These are phyloP conservation scores for Albula glossodonta DNA, from an alignment of 2,113 vertebrate genomes.

Conservation along the genomic window DNA sequence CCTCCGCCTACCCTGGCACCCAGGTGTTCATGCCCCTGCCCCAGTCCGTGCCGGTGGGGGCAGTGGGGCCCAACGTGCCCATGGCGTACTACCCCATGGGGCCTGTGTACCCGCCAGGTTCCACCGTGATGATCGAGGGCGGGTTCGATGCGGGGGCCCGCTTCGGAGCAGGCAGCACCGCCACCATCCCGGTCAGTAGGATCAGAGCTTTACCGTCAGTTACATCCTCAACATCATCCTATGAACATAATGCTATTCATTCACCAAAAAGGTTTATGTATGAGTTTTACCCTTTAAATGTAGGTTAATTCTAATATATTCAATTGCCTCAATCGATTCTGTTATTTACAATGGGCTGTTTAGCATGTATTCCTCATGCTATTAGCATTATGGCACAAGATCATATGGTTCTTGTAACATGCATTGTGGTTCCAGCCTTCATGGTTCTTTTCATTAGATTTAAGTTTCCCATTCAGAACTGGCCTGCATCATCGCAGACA, in stretches of 20 bases:
- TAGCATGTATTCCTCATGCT: too few species aligned
- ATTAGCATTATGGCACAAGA: not conserved
- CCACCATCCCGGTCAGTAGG: conserved; percentile 87
- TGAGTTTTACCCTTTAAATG: too few species aligned
- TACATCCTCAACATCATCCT: not conserved
- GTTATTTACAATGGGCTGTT: too few species aligned
- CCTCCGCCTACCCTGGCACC: conserved; percentile 81
- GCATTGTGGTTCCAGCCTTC: not conserved
- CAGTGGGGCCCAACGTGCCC: conserved; percentile 83
- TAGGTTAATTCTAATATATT: too few species aligned
- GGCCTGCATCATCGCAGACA: not conserved
- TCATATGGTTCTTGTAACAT: not conserved
- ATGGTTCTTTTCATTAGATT: not conserved
- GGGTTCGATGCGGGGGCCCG: conserved; percentile 87
- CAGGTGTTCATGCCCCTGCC: conserved; percentile 89
- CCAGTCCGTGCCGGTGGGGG: conserved; percentile 77
- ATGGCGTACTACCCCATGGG: conserved; percentile 92
- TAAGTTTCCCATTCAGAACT: not conserved
- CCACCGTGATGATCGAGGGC: conserved; percentile 85
- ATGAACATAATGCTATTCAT: too few species aligned
- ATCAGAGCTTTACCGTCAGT: not conserved
- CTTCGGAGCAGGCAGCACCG: conserved; percentile 76
- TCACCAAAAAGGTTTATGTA: too few species aligned
- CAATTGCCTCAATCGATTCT: too few species aligned
- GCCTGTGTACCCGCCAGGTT: conserved; percentile 81